These are phyloP conservation scores for Falco columbarius DNA, from an alignment of 2,797 vertebrate species.

Conservation along the genomic window DNA sequence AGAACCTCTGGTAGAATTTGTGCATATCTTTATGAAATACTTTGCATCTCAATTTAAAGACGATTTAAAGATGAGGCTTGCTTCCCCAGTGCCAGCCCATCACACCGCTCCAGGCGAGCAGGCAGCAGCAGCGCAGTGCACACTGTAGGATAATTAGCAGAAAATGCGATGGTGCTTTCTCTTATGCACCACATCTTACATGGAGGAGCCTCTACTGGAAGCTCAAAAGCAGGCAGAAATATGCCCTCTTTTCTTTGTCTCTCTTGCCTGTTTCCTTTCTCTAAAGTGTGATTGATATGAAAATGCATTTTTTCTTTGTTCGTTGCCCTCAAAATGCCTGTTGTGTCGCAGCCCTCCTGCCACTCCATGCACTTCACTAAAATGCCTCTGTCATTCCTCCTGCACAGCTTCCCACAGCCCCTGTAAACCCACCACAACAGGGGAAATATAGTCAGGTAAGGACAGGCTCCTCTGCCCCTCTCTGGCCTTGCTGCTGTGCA, in stretches of 20 bases:
- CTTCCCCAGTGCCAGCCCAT: not conserved
- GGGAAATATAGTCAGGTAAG: not conserved
- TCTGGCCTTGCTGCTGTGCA: not conserved
- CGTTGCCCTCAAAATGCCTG: not conserved
- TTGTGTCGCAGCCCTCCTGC: not conserved
- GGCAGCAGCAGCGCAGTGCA: not conserved
- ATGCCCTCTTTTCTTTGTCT: not conserved
- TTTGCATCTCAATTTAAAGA: conserved; percentile 6
- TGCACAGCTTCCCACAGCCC: not conserved
- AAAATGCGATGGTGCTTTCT: not conserved
- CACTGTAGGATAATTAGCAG: not conserved
- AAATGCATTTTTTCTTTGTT: not conserved
- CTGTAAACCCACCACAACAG: not conserved
- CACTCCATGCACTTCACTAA: not conserved
- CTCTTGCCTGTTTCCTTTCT: not conserved
- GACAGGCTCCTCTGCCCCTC: not conserved
- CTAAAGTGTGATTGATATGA: not conserved
- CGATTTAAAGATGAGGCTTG: not conserved
- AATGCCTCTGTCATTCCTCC: not conserved
- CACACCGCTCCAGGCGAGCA: not conserved
- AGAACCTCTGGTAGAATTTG: not conserved
- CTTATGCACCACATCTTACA: not conserved
- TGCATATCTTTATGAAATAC: not conserved
- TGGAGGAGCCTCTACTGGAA: not conserved
- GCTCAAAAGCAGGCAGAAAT: not conserved